Evolutionary conservation across 2,888 invertebrate genomes (phyloP).

Genomic region (Lasioglossum calceatum): DNA sequence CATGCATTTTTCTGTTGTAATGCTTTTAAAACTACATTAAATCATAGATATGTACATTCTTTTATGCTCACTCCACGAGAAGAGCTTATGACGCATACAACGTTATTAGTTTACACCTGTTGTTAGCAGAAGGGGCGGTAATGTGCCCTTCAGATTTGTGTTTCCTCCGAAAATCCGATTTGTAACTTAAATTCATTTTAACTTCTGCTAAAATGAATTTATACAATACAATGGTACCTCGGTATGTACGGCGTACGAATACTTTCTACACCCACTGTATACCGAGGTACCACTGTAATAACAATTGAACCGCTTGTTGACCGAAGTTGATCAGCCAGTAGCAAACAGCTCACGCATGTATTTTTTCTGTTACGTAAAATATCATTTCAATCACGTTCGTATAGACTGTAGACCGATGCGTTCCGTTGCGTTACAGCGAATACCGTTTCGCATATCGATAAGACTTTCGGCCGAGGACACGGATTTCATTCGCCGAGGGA

Average conservation of each 20-base stretch:
- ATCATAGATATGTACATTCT: slow-evolving; percentile 2
- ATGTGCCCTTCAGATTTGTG: too few relatives aligned
- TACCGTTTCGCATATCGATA: not conserved
- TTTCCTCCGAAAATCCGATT: not conserved
- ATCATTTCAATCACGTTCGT: not conserved
- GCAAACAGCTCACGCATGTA: not conserved
- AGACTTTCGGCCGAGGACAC: not conserved
- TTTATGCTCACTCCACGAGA: not conserved
- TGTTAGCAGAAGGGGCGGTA: too few relatives aligned
- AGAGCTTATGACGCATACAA: not conserved
- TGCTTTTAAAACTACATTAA: slow-evolving; percentile 21
- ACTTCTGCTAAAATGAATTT: too few relatives aligned
- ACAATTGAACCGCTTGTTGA: not conserved
- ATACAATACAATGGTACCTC: too few relatives aligned
- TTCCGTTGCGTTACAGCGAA: not conserved
- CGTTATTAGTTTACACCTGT: not conserved
- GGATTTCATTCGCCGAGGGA: not conserved
- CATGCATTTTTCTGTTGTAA: slow-evolving; percentile 19
- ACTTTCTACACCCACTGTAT: too few relatives aligned
- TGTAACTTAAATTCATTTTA: too few relatives aligned
- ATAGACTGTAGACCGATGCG: not conserved
- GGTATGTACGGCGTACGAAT: too few relatives aligned
- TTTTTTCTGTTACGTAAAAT: not conserved
- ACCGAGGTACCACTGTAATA: too few relatives aligned
- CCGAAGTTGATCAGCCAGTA: not conserved